phyloP scores from a whole-genome alignment of 2,888 invertebrate species.

The Pollenia labialis region DNA sequence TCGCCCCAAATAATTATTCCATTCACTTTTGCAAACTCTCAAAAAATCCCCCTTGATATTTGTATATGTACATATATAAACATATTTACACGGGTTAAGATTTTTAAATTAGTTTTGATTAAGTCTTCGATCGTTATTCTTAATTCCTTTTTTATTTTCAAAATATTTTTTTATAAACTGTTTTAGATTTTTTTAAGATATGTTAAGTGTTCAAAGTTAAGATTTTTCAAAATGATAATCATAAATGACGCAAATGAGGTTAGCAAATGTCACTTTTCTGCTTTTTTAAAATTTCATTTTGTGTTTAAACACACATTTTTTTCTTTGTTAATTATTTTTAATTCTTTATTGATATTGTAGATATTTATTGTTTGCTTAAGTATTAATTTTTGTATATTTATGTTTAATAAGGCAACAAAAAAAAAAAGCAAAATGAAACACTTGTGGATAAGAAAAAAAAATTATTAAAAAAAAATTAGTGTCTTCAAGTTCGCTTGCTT shows the following conservation, averaged over 20 bases:
- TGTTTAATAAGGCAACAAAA: conserved; percentile 23
- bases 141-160: no score
- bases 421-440: conserved; percentile 65
- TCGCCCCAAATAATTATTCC: no score
- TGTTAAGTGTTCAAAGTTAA: not conserved
- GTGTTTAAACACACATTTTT: conserved; percentile 17
- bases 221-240: conserved; percentile 22
- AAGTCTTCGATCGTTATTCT: no score
- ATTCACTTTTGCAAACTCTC: no score
- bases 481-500: not conserved
- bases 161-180: no score
- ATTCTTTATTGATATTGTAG: conserved; percentile 4
- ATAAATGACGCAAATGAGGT: conserved; percentile 50
- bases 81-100: no score
- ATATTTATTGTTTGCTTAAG: conserved; percentile 2
- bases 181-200: not conserved
- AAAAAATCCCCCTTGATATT: no score
- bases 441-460: conserved; percentile 76
- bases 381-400: not conserved
- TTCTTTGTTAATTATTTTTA: not conserved
- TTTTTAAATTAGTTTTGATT: no score
- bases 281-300: not conserved
- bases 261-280: conserved; percentile 5
- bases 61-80: no score
- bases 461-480: conserved; percentile 54